Evolutionary conservation across 2,888 invertebrate genomes (phyloP).

Genomic region (Drosophila mulleri): DNA sequence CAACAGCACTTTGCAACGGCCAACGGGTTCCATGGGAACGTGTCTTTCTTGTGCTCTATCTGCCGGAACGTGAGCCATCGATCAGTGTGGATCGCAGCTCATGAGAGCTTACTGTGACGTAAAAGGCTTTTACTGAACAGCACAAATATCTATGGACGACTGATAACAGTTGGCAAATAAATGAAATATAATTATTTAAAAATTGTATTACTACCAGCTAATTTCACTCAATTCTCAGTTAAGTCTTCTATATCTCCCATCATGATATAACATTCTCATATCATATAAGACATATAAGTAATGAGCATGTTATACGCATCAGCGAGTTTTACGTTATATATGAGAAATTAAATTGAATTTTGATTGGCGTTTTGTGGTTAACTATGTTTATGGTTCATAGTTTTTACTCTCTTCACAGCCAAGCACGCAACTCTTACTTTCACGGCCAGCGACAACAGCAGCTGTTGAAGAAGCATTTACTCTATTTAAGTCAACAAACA

Average conservation of each 20-base stretch:
- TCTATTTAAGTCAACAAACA: constrained; percentile 17
- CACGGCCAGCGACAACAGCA: constrained; percentile 33
- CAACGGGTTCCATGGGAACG: constrained; percentile 25
- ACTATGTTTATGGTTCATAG: constrained; percentile 21
- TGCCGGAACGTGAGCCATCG: background rate
- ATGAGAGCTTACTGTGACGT: background rate
- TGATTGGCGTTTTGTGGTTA: constrained; percentile 17
- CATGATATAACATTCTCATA: constrained; percentile 45
- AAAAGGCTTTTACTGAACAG: background rate
- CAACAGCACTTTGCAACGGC: constrained; percentile 38
- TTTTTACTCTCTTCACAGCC: constrained; percentile 18
- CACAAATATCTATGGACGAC: background rate
- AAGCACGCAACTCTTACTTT: constrained; percentile 77
- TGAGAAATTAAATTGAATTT: constrained; percentile 16
- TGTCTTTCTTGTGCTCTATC: background rate
- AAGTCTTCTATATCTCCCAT: background rate
- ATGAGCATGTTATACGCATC: background rate
- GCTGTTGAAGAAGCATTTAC: constrained; percentile 29
- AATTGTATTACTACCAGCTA: background rate
- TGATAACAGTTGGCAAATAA: too few species aligned
- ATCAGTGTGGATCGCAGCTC: background rate
- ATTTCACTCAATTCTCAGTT: background rate
- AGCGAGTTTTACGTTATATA: constrained; percentile 3
- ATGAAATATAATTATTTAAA: too few species aligned
- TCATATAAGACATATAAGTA: background rate